Evolutionary conservation across 2,797 vertebrate species (phyloP), one percentile per base, ranked within the genome.

Genomic region (Pempheris klunzingeri): DNA sequence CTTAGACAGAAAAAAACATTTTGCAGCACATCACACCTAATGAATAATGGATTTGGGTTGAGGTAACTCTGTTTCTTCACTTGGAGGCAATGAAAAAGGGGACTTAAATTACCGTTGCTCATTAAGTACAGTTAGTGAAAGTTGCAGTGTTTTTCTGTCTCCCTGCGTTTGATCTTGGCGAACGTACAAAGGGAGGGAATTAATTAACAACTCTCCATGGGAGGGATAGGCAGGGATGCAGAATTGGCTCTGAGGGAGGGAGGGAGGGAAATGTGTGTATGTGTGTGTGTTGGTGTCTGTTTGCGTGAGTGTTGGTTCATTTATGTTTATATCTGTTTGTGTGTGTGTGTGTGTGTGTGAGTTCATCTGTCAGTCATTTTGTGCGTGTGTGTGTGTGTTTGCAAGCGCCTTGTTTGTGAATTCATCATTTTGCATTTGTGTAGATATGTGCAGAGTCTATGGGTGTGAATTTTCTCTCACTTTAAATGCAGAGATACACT

Each of bases 181-280:
- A 87, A 83, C 24, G 78, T 90, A 91, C 91, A 91, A 92, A 91
- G 90, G 91, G 87, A 92, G 87, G 87, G 91, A 93, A 92, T 92
- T 92, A 93, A 93, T 92, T 92, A 93, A 90, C 90, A 93, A 87
- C 30, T 86, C 92, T 91, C 92, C 64, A 79, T 82, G 91, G 91
- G 88, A 90, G 85, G 87, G 77, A 87, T 9, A 86, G 86, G 86
- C 82, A 85, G 80, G 71, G 73, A 84, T 83, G 83, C 41, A 47
- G 86, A 84, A 85, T 70, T 78, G 85, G 83, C 87, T 91, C 83
- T 73, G 82, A 84, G 84, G 87, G 87, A 84, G 74, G 71, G 71
- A 54, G 66, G 58, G 53, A 59, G 71, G 22, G 55, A 38, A 43
- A 28, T 44, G 60, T 50, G 34, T 17, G 59, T 15, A 4, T 34